phyloP scores from a whole-genome alignment of 2,888 invertebrate species.

The Tinea pellionella region DNA sequence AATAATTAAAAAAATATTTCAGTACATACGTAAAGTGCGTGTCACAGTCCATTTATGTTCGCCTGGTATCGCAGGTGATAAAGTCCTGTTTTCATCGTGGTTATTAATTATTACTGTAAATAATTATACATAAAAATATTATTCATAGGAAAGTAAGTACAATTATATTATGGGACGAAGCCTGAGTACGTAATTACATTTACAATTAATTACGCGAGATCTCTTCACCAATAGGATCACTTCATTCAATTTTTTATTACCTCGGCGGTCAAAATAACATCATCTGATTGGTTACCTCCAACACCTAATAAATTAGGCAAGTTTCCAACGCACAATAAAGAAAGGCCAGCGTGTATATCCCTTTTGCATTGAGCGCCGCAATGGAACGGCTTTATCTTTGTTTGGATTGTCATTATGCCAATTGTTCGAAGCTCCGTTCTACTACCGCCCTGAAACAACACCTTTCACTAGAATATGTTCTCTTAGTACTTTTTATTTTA shows the following conservation, averaged over 20 bases:
- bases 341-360: slow-evolving; percentile 27
- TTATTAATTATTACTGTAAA: background rate
- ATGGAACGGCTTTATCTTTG: slow-evolving; percentile 15
- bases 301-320: slow-evolving; percentile 18
- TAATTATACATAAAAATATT: background rate
- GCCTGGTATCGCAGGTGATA: background rate
- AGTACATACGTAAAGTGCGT: background rate
- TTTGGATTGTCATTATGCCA: slow-evolving; percentile 18
- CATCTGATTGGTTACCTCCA: too few relatives aligned
- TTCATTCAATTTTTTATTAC: too few relatives aligned
- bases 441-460: background rate
- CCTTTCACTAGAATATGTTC: too few relatives aligned
- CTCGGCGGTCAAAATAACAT: too few relatives aligned
- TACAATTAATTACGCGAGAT: too few relatives aligned
- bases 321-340: slow-evolving; percentile 25
- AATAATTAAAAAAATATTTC: background rate
- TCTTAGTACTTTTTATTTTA: too few relatives aligned
- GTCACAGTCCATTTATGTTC: background rate
- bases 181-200: too few relatives aligned
- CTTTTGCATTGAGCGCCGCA: slow-evolving; percentile 32
- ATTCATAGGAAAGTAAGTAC: background rate
- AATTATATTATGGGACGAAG: too few relatives aligned
- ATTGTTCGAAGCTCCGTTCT: slow-evolving; percentile 19
- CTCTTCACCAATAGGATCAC: too few relatives aligned
- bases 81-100: background rate